These are phyloP conservation scores for Myripristis jacobus DNA, from an alignment of 2,797 vertebrate genomes.

Conservation along the genomic window DNA sequence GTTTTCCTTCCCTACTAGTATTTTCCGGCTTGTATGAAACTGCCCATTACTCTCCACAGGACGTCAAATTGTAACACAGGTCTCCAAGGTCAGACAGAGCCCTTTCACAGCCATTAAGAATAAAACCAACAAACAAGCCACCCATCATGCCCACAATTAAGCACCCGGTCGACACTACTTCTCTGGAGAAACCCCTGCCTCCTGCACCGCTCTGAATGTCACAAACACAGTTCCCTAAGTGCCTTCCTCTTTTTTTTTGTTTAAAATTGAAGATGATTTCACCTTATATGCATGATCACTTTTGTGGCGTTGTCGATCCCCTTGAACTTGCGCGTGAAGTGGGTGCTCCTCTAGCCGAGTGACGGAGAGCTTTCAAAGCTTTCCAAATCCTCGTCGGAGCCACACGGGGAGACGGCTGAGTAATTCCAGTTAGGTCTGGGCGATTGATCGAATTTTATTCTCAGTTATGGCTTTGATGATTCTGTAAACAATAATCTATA, in stretches of 20 bases:
- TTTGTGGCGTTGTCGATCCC: neutral
- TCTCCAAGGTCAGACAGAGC: constrained; percentile 38
- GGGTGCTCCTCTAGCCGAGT: too few species aligned
- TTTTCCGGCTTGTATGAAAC: neutral
- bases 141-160: neutral
- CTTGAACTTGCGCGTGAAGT: too few species aligned
- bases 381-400: too few species aligned
- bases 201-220: neutral
- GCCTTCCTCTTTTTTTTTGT: too few species aligned
- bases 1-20: constrained; percentile 29
- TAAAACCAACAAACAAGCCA: constrained; percentile 38
- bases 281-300: constrained; percentile 4
- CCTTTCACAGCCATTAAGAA: constrained; percentile 40
- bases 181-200: neutral
- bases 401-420: too few species aligned
- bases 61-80: constrained; percentile 15
- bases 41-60: constrained; percentile 15
- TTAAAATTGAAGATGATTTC: constrained; percentile 17
- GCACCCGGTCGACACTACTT: neutral
- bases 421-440: too few species aligned
- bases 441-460: too few species aligned
- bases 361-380: too few species aligned
- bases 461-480: too few species aligned
- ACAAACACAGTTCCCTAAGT: neutral
- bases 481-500: too few species aligned